Base-by-base conservation (phyloP, 2,888 invertebrate species). In the Netelia inedita region DNA sequence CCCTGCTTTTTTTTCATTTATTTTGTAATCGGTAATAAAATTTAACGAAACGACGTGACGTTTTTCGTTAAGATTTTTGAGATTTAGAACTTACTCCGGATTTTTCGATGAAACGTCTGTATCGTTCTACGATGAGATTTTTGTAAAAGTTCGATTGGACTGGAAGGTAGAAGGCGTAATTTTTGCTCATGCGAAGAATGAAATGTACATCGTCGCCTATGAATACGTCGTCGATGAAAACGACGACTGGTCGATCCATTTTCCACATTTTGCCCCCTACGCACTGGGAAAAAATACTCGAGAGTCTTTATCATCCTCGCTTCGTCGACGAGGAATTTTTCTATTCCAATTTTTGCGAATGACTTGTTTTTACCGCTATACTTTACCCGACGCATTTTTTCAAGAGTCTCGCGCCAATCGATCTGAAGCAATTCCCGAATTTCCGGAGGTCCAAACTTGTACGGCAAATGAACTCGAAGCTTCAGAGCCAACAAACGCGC, bases 151-250 rank as follows among this genome's bases (percentile, higher is more conserved):
- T 85, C 19, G 63, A 19, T 16, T 82, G 61, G n/a, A 72, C 88
- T 28, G 89, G 91, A 53, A 95, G 83, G 81, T 94, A 89, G 82
- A 95, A 94, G 65, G 91, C 90, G 86, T 94, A 95, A 89, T 93
- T 94, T 9, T 94, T 88, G 79, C 94, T 92, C 11, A 96, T 90
- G 53, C 94, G 92, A 16, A 93, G 90, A 61, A 94, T 91, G 23
- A 96, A 91, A 78, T 95, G 95, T 0, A 93, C 90, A 71, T 95
- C 94, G 61, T 95, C 95, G 0, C 96, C 96, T 43, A 96, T 89
- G 84, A 94, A 94, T 75, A 94, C 90, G 9, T 94, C 94, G 85
- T 96, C 94, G 1, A 94, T 86, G 84, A 95, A 94, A 0, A 96
- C 94, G 5, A 94, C 95, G 0, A 95, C 95, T 66, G 94, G 93